phyloP scores from a whole-genome alignment of 2,113 vertebrate species.

The Tyrannus savana region DNA sequence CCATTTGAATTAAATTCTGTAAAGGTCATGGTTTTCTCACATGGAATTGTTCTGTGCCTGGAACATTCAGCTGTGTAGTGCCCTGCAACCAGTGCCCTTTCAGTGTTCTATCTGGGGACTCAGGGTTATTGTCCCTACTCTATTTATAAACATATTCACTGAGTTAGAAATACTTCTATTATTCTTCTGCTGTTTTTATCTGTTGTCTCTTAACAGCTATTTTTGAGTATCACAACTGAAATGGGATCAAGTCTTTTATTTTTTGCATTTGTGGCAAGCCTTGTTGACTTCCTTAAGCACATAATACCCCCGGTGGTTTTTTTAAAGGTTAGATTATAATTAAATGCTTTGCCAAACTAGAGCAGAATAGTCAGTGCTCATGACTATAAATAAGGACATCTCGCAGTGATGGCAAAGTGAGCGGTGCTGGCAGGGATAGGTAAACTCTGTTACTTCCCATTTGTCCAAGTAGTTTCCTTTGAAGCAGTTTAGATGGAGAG shows the following conservation, averaged over 20 bases:
- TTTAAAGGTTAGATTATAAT: conserved; percentile 7
- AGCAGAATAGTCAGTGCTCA: neutral
- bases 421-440: rapidly evolving
- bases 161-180: neutral
- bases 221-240: conserved; percentile 3
- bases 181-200: neutral
- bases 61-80: neutral
- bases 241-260: neutral
- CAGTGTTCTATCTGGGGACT: neutral
- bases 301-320: neutral
- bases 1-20: neutral
- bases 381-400: neutral
- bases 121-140: neutral
- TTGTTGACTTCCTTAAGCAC: conserved; percentile 17
- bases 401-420: neutral
- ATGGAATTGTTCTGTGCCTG: neutral
- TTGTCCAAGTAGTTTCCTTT: neutral
- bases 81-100: neutral
- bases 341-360: neutral
- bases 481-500: neutral
- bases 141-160: neutral
- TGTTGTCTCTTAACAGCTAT: neutral
- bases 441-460: neutral
- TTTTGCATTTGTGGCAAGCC: neutral
- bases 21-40: neutral